A percentile compares a stretch with the other conserved stretches of the same genome.
Evolutionary conservation across 2,113 vertebrate genomes (phyloP).

Genomic region (Cynocephalus volans): DNA sequence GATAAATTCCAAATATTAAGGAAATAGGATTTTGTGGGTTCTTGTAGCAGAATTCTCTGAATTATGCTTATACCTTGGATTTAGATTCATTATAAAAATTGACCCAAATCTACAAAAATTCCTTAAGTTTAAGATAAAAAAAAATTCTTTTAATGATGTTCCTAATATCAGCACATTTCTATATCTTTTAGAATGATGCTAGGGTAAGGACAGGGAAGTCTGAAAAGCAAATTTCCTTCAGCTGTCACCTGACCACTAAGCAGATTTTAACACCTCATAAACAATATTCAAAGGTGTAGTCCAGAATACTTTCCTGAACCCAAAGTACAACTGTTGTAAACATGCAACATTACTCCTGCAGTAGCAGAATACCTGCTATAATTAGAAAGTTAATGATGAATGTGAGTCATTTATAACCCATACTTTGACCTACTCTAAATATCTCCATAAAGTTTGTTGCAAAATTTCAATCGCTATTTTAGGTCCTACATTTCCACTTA

Average conservation of each 20-base stretch:
- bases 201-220: background rate
- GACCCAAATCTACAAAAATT: slow-evolving; percentile 20
- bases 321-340: slow-evolving; percentile 48
- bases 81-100: slow-evolving; percentile 33
- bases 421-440: slow-evolving; percentile 48
- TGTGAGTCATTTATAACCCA: background rate
- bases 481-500: slow-evolving; percentile 42
- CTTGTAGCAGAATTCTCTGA: background rate
- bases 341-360: slow-evolving; percentile 7
- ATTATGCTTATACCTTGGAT: background rate
- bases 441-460: slow-evolving; percentile 8
- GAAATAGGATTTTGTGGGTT: background rate
- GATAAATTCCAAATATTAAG: slow-evolving; percentile 30
- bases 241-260: slow-evolving; percentile 17
- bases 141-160: background rate
- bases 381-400: slow-evolving; percentile 64
- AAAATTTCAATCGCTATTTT: slow-evolving; percentile 43
- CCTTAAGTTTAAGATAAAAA: slow-evolving; percentile 32
- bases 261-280: slow-evolving; percentile 56
- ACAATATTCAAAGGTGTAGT: slow-evolving; percentile 61
- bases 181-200: slow-evolving; percentile 48
- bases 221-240: slow-evolving; percentile 56
- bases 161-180: slow-evolving; percentile 22
- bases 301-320: slow-evolving; percentile 9
- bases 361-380: slow-evolving; percentile 32